phyloP scores from a whole-genome alignment of 2,888 invertebrate species.

The Phytoseiulus persimilis region DNA sequence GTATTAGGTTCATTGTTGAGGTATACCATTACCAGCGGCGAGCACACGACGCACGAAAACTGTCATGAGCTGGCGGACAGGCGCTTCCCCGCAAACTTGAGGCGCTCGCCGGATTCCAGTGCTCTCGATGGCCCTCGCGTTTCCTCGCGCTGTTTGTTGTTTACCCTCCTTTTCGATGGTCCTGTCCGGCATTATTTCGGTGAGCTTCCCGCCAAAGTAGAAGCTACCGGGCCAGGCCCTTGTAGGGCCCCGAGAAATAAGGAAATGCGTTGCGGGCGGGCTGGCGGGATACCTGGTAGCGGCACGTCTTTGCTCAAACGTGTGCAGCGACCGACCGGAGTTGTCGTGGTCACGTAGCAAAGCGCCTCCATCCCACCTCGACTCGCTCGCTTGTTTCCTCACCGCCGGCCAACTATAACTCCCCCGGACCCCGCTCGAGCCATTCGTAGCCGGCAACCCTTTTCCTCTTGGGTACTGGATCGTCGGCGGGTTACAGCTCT shows the following conservation, averaged over 20 bases:
- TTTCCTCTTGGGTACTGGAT: background rate
- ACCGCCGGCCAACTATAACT: too few relatives aligned
- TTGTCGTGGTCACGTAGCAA: slow-evolving; percentile 5
- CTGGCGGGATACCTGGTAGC: background rate
- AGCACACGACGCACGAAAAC: background rate
- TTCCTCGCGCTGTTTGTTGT: background rate
- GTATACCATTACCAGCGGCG: background rate
- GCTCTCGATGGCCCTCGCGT: background rate
- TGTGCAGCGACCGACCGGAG: background rate
- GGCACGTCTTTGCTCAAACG: background rate
- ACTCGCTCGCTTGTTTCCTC: background rate
- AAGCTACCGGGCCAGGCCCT: background rate
- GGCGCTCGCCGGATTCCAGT: background rate
- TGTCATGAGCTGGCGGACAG: background rate
- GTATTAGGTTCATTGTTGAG: background rate
- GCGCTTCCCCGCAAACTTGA: background rate
- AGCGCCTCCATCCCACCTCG: background rate
- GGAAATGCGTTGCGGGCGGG: background rate
- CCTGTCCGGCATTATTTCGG: background rate
- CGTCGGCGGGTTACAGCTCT: background rate
- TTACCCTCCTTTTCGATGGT: background rate
- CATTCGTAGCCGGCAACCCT: background rate
- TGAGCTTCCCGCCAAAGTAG: background rate
- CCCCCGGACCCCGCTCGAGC: background rate
- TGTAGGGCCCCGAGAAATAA: background rate